Base-by-base conservation (phyloP, 2,113 vertebrate genomes). In the Steatornis caripensis region DNA sequence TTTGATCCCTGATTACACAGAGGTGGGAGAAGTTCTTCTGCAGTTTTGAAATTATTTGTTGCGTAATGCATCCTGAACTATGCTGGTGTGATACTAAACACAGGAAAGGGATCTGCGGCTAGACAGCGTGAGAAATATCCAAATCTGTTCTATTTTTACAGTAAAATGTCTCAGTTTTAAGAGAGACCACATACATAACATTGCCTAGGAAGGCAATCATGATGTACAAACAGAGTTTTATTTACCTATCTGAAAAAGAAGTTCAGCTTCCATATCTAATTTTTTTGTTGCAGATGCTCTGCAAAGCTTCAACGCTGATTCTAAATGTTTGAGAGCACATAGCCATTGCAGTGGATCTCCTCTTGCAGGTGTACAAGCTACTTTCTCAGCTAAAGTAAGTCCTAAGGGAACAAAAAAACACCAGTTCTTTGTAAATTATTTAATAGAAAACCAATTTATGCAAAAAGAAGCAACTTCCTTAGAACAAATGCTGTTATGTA, bases 191-290 rank as follows among this genome's bases (percentile, higher is more conserved):
- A 54, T 23, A 27, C 9, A 64, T 61, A 80, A 68, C 26, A 29
- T 21, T 66, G 54, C 51, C 65, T 54, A 70, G 26, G 45, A 93
- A 75, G 51, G 39, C 9, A 58, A 26, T 85, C 17, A 10, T 13
- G 41, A 53, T 32, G 19, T 62, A 87, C 15, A 71, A 66, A 60
- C 5, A 51, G 32, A 41, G n/a, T 22, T 79, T 55, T 60, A 57
- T 84, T 93, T 90, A 99, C 98, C 99, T 98, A 98, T 98, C 74
- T 98, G 98, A 96, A 98, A 99, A 45, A 99, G 98, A 49, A 99
- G 95, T 86, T 99, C 98, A 32, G 98, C 97, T 96, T 99, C 98
- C 72, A 99, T 89, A 83, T 98, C 97, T 27, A 54, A 3, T 45
- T 98, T 97, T 92, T 93, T 95, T 81, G n/a, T 94, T 45, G 97